Percentiles rank a stretch among this genome's conserved stretches.
Evolutionary conservation across 2,888 invertebrate genomes (phyloP).

Genomic region (Hyles lineata): DNA sequence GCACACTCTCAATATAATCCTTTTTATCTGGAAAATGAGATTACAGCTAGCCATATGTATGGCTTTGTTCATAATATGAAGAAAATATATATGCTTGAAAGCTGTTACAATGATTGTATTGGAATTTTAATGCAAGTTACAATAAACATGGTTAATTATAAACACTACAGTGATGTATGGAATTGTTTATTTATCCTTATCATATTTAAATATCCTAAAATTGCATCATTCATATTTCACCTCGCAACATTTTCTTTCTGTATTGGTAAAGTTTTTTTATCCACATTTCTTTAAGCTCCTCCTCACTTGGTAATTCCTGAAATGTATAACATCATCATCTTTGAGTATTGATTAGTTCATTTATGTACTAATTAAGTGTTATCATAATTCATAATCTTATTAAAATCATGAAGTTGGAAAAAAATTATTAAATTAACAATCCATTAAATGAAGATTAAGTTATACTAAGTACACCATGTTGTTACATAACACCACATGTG

Average conservation of each 20-base stretch:
- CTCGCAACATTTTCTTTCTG: constrained; percentile 86
- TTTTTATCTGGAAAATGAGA: constrained; percentile 8
- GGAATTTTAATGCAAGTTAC: constrained; percentile 39
- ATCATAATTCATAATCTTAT: no score
- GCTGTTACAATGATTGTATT: constrained; percentile 19
- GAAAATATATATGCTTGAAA: constrained; percentile 31
- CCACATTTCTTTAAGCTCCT: constrained; percentile 90
- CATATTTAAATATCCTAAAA: background rate
- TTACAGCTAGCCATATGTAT: constrained; percentile 4
- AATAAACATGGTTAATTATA: constrained; percentile 38
- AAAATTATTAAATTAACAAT: no score
- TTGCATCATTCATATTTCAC: constrained; percentile 59
- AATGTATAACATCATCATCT: constrained; percentile 50
- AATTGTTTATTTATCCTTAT: constrained; percentile 21
- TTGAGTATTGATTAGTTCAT: no score
- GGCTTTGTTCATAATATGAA: constrained; percentile 22
- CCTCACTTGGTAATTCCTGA: constrained; percentile 88
- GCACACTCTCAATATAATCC: constrained; percentile 34
- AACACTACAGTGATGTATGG: background rate
- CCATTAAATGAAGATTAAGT: no score
- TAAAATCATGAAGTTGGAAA: no score
- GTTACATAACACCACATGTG: no score
- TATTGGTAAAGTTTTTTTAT: constrained; percentile 87
- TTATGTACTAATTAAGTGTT: no score
- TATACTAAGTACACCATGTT: no score